Evolutionary conservation across 1,140 invertebrate genomes (phyloP), one percentile per base, ranked within the genome.

Genomic region (Drosophila kepulauana): DNA sequence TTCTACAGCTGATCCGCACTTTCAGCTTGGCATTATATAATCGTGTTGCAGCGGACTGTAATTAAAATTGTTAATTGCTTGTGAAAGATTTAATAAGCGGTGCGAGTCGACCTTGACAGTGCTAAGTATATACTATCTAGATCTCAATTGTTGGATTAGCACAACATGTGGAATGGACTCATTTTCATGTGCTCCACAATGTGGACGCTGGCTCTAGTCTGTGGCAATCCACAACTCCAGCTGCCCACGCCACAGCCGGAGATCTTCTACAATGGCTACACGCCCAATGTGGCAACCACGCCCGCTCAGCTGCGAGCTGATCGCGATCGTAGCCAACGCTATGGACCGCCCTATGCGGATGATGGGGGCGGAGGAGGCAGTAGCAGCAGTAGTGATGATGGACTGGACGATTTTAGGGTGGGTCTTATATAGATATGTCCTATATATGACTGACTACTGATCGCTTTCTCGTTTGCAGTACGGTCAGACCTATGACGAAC

Each of bases 221-320:
- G 20, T 20, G 85, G 75, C 25, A 62, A 58, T 58, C 93, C 94
- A 1, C 94, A 95, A 73, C 82, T 95, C 41, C 94, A 94, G 78
- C 78, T 94, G 41, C 94, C 94, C 5, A 94, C 93, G 2, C 85
- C 88, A 4, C 78, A 78, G 8, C 88, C 91, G 0, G 82, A 92
- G 33, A 64, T 91, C 16, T 81, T 58, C 54, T 91, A 86, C 51
- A 92, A 92, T 64, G 89, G 90, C 5, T 91, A 90, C 43, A 82
- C 91, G 58, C 90, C 87, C 8, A 80, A 80, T 38, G 74, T 82
- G 72, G 85, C 81, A 30, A 86, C 89, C 25, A 92, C 84, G 25
- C 91, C 87, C 10, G 78, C 81, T 38, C 91, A 92, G 54, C 13
- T 75, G 13, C 49, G 70, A 38, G 79, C 80, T n/a, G 91, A 92